These are phyloP conservation scores for Diaphora mendica DNA, from an alignment of 2,888 invertebrate genomes.

Conservation along the genomic window DNA sequence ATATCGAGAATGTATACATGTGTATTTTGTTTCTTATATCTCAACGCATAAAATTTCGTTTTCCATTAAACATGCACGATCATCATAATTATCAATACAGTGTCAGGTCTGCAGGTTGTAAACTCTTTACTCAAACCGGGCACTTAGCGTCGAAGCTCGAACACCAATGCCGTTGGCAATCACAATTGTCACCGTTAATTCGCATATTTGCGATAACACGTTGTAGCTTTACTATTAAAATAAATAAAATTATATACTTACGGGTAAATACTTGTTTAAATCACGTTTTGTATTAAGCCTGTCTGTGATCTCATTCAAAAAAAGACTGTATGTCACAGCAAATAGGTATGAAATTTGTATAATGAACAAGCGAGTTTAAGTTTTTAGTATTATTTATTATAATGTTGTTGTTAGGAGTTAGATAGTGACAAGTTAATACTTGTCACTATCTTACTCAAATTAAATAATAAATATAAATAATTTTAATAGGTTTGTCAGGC, in stretches of 20 bases:
- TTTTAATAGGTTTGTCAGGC: constrained; percentile 7
- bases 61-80: constrained; percentile 33
- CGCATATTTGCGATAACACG: constrained; percentile 75
- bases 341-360: constrained; percentile 28
- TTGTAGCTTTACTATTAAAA: constrained; percentile 61
- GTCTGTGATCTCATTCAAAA: constrained; percentile 3
- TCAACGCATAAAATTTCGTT: background rate
- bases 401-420: constrained; percentile 22
- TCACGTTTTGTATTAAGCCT: constrained; percentile 34
- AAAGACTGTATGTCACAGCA: rapidly evolving
- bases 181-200: constrained; percentile 83
- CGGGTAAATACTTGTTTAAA: constrained; percentile 55
- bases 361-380: constrained; percentile 5
- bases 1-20: background rate
- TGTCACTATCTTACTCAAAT: too few species aligned
- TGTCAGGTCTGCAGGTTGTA: constrained; percentile 46
- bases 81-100: background rate
- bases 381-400: constrained; percentile 33
- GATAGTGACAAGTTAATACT: constrained; percentile 14
- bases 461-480: too few species aligned
- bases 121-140: constrained; percentile 53
- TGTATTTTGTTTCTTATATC: background rate
- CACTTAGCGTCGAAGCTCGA: constrained; percentile 68
- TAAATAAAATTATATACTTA: constrained; percentile 62
- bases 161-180: constrained; percentile 74